Percentiles rank a stretch among this genome's conserved stretches.
phyloP scores from a whole-genome alignment of 2,888 invertebrate genomes.

The Coenonympha arcania region DNA sequence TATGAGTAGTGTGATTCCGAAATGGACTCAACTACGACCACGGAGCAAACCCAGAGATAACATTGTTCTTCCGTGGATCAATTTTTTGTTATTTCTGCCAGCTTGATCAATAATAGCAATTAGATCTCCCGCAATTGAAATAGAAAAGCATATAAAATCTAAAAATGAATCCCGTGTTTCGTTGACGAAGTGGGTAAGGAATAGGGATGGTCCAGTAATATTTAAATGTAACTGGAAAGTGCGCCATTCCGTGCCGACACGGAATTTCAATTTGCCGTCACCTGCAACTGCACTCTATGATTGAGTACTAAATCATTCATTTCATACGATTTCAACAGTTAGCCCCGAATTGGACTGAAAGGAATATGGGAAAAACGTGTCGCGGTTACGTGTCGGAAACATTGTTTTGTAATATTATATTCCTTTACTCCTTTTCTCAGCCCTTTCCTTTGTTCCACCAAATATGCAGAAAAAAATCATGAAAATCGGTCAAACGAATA shows the following conservation, averaged over 20 bases:
- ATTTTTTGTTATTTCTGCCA: no score
- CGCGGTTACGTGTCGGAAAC: no score
- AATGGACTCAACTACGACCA: no score
- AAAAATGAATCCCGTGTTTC: neutral
- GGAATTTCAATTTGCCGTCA: constrained; percentile 14
- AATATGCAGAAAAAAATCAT: neutral
- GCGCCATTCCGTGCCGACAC: neutral
- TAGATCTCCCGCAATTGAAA: no score
- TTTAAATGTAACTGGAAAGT: neutral
- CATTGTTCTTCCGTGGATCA: no score
- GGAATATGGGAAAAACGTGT: neutral
- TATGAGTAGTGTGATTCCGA: no score
- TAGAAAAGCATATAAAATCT: no score
- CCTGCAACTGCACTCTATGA: constrained; percentile 7
- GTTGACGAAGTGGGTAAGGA: neutral
- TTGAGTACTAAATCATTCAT: constrained; percentile 10
- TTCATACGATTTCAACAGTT: neutral
- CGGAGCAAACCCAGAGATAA: no score
- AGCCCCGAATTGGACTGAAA: neutral
- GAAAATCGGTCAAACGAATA: neutral
- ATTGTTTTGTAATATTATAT: no score
- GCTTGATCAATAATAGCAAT: no score
- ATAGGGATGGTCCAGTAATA: neutral
- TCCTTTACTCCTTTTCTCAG: no score
- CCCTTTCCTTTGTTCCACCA: no score